Evolutionary conservation across 1,140 invertebrate genomes (phyloP).

Genomic region (Aethina tumida): DNA sequence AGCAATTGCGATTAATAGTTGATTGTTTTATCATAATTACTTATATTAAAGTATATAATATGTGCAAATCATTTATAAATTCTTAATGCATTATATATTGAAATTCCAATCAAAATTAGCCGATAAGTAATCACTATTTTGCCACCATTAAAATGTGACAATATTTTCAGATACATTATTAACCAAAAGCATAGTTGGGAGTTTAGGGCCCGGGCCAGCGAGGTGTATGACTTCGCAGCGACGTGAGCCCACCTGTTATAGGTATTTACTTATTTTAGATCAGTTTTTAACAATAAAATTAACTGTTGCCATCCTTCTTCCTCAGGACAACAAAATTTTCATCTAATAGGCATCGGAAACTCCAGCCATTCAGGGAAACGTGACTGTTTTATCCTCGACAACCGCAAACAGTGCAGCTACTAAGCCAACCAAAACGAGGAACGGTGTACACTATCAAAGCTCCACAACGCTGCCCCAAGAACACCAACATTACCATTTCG

Average conservation of each 20-base stretch:
- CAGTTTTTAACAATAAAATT: constrained; percentile 2
- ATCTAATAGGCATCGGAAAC: constrained; percentile 90
- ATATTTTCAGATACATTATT: constrained; percentile 36
- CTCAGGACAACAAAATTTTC: constrained; percentile 87
- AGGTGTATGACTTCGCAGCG: constrained; percentile 46
- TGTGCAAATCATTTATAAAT: constrained; percentile 3
- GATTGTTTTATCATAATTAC: background rate
- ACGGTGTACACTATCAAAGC: constrained; percentile 2
- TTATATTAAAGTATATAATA: background rate
- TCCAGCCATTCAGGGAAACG: constrained; percentile 89
- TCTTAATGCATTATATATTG: constrained; percentile 2
- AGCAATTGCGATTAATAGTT: background rate
- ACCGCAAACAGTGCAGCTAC: constrained; percentile 35
- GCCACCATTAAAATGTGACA: constrained; percentile 9
- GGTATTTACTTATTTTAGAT: constrained; percentile 17
- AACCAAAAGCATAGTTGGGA: constrained; percentile 39
- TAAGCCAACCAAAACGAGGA: constrained; percentile 6
- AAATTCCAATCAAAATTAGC: no score
- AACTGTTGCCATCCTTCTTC: constrained; percentile 10
- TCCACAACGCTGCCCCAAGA: constrained; percentile 31
- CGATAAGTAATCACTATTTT: constrained; percentile 1
- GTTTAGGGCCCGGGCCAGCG: constrained; percentile 45
- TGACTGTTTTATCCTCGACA: constrained; percentile 50
- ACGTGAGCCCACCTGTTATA: constrained; percentile 35
- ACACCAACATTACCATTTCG: no score